These are phyloP conservation scores for Eulemur albifrons DNA, from an alignment of 2,797 vertebrate species.

Conservation along the genomic window DNA sequence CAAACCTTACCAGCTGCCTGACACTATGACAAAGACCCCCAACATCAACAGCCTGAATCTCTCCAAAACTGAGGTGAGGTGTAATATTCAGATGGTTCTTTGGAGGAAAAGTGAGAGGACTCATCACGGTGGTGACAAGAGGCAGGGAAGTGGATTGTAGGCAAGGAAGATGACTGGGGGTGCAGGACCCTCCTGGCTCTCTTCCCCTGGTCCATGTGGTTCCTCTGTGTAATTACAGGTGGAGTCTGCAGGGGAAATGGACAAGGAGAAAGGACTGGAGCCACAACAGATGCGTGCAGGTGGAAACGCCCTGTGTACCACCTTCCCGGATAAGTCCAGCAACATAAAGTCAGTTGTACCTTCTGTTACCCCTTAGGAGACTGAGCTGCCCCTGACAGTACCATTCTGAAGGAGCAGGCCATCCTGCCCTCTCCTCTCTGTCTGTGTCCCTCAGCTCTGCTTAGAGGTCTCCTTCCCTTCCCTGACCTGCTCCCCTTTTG, in stretches of 20 bases:
- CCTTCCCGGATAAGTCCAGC: conserved; percentile 87
- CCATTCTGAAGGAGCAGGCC: conserved; percentile 90
- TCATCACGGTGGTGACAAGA: neutral
- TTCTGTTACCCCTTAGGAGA: conserved; percentile 86
- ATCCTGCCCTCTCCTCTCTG: neutral
- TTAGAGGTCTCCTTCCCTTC: neutral
- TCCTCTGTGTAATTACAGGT: conserved; percentile 77
- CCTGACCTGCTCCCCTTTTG: neutral
- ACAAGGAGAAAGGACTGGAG: conserved; percentile 88
- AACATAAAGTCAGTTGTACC: conserved; percentile 90
- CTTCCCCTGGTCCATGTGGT: neutral
- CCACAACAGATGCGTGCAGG: conserved; percentile 89
- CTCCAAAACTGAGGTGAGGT: conserved; percentile 76
- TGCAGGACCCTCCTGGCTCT: neutral
- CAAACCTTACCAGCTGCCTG: conserved; percentile 84
- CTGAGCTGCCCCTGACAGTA: conserved; percentile 86
- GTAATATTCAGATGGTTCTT: neutral
- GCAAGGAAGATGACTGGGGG: neutral
- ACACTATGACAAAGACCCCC: conserved; percentile 83
- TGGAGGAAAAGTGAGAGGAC: neutral
- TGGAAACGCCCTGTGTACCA: conserved; percentile 86
- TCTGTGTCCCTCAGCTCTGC: neutral
- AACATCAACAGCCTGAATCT: conserved; percentile 86
- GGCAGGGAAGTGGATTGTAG: neutral
- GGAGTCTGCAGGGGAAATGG: conserved; percentile 87